Evolutionary conservation across 2,797 vertebrate genomes (phyloP), one percentile per base, ranked within the genome.

Genomic region (Gouania willdenowi): DNA sequence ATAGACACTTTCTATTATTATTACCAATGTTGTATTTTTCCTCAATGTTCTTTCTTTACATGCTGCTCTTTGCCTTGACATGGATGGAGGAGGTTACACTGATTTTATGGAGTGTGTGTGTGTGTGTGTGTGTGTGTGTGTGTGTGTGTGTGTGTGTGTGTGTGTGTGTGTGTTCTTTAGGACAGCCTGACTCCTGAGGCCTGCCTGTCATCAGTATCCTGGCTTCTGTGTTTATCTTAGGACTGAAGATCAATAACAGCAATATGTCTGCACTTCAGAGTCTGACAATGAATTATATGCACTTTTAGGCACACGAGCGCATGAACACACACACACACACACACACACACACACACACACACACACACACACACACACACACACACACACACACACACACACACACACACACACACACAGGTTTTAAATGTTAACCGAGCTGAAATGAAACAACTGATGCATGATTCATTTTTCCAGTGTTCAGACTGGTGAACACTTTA

Each of bases 201-300:
- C 70, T 55, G 51, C 72, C 64, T 70, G 63, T 77, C 76, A 53
- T 77, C 71, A 82, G 81, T 82, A 58, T 80, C 79, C 71, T 68
- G 78, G 82, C 76, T 87, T 77, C 79, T 56, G 66, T 84, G 84
- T 91, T 84, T 85, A 84, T 89, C 83, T 84, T 81, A 65, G 61
- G 53, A 31, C 73, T 77, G 81, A 91, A 92, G 89, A 92, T 92
- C 90, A 91, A 92, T 92, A 91, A 70, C 72, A 8, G 75, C 90
- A 91, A 90, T 90, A 92, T 91, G 91, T 86, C 77, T 77, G 80
- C 87, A 83, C 88, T 89, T 75, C 75, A 90, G 84, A 73, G 71
- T 52, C 65, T 70, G 55, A 82, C 84, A 79, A 83, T 87, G 72
- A 87, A 88, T 88, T 84, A 82, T 78, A 82, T 78, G 65, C 18